Percentiles rank a stretch among this genome's conserved stretches.
Evolutionary conservation across 2,113 vertebrate species (phyloP).

Genomic region (Poicephalus meyeri): DNA sequence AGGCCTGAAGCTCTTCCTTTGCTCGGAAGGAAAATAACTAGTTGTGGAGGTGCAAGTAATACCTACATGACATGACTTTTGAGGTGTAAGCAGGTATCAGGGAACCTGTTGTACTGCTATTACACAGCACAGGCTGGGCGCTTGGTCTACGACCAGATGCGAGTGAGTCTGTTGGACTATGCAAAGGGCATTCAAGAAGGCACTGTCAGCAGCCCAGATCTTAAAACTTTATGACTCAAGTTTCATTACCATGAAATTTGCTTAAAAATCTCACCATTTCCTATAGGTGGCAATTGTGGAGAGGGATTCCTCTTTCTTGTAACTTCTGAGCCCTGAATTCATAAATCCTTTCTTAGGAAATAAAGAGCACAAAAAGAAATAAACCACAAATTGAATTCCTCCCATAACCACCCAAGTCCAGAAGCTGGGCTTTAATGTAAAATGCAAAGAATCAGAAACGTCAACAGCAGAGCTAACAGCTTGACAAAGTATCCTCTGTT

Average conservation of each 20-base stretch:
- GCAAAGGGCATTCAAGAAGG: conserved; percentile 11
- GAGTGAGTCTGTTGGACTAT: neutral
- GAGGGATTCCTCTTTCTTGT: neutral
- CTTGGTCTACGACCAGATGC: neutral
- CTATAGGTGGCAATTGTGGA: neutral
- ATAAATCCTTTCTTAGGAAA: neutral
- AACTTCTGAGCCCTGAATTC: neutral
- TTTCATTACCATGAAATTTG: conserved; percentile 34
- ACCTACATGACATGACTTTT: neutral
- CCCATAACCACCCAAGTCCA: neutral
- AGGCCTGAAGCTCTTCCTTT: neutral
- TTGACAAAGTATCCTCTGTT: neutral
- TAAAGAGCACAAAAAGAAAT: neutral
- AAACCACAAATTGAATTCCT: neutral
- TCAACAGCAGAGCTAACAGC: neutral
- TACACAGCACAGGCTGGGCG: neutral
- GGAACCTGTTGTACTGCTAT: neutral
- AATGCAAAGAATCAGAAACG: neutral
- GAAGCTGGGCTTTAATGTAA: neutral
- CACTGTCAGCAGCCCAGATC: neutral
- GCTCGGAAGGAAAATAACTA: neutral
- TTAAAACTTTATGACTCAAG: conserved; percentile 21
- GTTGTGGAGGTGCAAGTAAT: neutral
- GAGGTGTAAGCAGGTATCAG: neutral
- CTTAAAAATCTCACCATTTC: neutral